phyloP scores from a whole-genome alignment of 1,140 invertebrate genomes.

The Stratiolaelaps scimitus region DNA sequence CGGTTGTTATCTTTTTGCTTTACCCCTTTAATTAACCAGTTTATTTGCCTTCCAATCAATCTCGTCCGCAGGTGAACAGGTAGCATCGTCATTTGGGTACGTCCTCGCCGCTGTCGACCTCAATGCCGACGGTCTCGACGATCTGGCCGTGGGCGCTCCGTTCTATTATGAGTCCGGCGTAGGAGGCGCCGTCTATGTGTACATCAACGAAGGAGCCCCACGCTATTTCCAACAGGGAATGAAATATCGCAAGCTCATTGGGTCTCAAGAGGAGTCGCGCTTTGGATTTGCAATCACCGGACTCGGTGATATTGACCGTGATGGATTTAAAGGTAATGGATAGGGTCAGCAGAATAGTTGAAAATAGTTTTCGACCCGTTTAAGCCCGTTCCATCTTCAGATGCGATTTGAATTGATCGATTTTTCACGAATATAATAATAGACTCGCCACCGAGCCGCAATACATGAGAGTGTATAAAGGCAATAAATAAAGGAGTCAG shows the following conservation, averaged over 20 bases:
- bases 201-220: constrained; percentile 48
- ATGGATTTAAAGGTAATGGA: constrained; percentile 54
- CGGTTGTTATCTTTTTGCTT: too few species aligned
- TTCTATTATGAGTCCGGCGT: constrained; percentile 66
- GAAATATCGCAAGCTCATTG: constrained; percentile 41
- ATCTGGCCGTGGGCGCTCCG: constrained; percentile 77
- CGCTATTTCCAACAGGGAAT: constrained; percentile 2
- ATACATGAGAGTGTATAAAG: background rate
- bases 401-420: background rate
- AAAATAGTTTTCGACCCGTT: background rate
- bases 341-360: background rate
- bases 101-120: constrained; percentile 67
- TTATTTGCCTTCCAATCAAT: constrained; percentile 34
- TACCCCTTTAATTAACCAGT: too few species aligned
- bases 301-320: constrained; percentile 78
- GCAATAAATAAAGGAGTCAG: background rate
- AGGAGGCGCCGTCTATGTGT: constrained; percentile 82
- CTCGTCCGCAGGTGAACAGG: constrained; percentile 36
- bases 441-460: background rate
- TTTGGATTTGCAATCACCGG: constrained; percentile 74
- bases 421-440: background rate
- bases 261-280: constrained; percentile 56
- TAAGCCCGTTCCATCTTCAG: background rate
- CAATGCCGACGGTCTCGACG: constrained; percentile 70
- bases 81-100: constrained; percentile 59